These are phyloP conservation scores for Troilus luridus DNA, from an alignment of 2,888 invertebrate species.

Conservation along the genomic window DNA sequence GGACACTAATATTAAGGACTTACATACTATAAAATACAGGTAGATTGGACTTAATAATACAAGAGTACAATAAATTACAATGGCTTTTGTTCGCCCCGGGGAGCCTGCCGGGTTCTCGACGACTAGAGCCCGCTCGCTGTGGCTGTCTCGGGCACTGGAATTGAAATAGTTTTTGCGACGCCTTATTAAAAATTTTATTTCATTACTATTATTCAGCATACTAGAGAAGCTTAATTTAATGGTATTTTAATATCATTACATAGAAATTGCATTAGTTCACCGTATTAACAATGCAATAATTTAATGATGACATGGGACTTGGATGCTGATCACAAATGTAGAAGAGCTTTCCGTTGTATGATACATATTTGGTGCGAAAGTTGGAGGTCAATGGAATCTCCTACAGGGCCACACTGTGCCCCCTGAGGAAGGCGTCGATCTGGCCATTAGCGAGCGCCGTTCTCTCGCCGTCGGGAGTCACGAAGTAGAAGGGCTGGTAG, in stretches of 20 bases:
- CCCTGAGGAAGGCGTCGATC: constrained; percentile 85
- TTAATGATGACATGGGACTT: not conserved
- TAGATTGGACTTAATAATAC: constrained; percentile 55
- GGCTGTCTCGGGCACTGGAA: constrained; percentile 37
- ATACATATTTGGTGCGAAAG: constrained; percentile 54
- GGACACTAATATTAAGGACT: constrained; percentile 50
- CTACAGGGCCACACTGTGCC: constrained; percentile 68
- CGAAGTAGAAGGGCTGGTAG: constrained; percentile 68
- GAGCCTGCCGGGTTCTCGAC: constrained; percentile 51
- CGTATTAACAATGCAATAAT: not conserved
- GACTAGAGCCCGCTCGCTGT: constrained; percentile 56
- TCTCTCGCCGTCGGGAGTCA: constrained; percentile 67
- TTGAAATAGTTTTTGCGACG: not conserved
- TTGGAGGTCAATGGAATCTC: not conserved
- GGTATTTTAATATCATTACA: not conserved
- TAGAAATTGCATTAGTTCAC: not conserved
- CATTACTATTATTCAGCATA: constrained; percentile 1
- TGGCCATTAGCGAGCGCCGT: constrained; percentile 76
- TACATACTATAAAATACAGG: constrained; percentile 54
- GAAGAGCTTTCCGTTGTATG: constrained; percentile 38
- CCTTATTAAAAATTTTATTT: constrained; percentile 19
- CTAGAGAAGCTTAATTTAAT: not conserved
- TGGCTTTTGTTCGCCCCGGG: constrained; percentile 49
- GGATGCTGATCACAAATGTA: constrained; percentile 32
- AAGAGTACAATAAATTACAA: constrained; percentile 60